Evolutionary conservation across 2,888 invertebrate genomes (phyloP).

Genomic region (Parascotia fuliginaria): DNA sequence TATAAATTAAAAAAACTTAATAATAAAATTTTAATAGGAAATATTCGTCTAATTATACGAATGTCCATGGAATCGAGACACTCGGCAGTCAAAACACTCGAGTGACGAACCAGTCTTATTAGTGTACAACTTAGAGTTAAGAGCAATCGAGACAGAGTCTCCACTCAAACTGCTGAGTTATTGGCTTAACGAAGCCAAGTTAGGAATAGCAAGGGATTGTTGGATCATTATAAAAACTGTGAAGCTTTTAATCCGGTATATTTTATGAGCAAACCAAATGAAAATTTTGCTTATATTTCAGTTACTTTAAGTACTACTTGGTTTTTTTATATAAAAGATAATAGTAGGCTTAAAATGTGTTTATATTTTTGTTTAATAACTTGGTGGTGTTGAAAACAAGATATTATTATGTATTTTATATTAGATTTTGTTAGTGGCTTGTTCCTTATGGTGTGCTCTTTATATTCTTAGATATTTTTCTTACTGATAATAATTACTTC

Average conservation of each 20-base stretch:
- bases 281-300: background rate
- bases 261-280: background rate
- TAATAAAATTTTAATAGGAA: too few relatives aligned
- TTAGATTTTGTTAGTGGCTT: too few relatives aligned
- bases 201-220: constrained; percentile 7
- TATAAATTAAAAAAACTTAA: too few relatives aligned
- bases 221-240: constrained; percentile 1
- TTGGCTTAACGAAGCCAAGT: constrained; percentile 14
- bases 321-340: background rate
- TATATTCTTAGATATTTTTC: too few relatives aligned
- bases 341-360: too few relatives aligned
- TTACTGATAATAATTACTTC: too few relatives aligned
- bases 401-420: too few relatives aligned
- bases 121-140: constrained; percentile 28
- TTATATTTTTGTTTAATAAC: too few relatives aligned
- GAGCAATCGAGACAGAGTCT: constrained; percentile 22
- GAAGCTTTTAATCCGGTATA: background rate
- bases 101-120: constrained; percentile 29
- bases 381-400: too few relatives aligned
- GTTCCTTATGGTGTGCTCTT: too few relatives aligned
- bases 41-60: background rate
- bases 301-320: background rate
- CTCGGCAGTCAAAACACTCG: constrained; percentile 28
- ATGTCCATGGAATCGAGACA: constrained; percentile 6
- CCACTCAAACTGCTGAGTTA: constrained; percentile 25